phyloP scores from a whole-genome alignment of 2,113 vertebrate species.

The Siniperca chuatsi region DNA sequence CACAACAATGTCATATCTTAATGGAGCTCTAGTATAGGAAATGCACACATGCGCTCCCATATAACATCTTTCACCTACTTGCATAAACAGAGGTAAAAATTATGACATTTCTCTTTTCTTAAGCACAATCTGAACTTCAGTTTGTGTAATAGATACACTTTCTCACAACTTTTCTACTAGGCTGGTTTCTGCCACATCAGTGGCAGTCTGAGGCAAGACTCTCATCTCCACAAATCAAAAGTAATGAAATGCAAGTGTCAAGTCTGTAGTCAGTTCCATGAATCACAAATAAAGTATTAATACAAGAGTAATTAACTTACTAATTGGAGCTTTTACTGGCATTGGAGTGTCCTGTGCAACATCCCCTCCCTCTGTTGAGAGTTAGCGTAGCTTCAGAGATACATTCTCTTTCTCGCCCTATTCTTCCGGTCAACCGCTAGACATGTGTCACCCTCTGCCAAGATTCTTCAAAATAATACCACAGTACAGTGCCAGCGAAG shows the following conservation, averaged over 20 bases:
- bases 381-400: constrained; percentile 15
- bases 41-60: not conserved
- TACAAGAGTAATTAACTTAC: constrained; percentile 72
- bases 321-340: constrained; percentile 66
- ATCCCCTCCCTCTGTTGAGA: constrained; percentile 25
- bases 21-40: not conserved
- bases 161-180: constrained; percentile 17
- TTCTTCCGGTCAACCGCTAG: constrained; percentile 66
- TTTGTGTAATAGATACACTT: constrained; percentile 3
- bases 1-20: not conserved
- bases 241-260: constrained; percentile 73
- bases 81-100: not conserved
- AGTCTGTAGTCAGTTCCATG: constrained; percentile 63
- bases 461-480: constrained; percentile 69
- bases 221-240: constrained; percentile 65
- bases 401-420: constrained; percentile 3
- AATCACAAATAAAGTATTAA: constrained; percentile 79
- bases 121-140: constrained; percentile 2
- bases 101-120: not conserved
- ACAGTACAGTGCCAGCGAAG: constrained; percentile 51
- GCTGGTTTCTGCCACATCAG: constrained; percentile 19
- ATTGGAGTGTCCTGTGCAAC: constrained; percentile 44
- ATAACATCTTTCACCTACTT: not conserved
- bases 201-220: constrained; percentile 34
- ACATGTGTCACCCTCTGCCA: constrained; percentile 69